Evolutionary conservation across 2,888 invertebrate species (phyloP).

Genomic region (Trissonchulus sp.): DNA sequence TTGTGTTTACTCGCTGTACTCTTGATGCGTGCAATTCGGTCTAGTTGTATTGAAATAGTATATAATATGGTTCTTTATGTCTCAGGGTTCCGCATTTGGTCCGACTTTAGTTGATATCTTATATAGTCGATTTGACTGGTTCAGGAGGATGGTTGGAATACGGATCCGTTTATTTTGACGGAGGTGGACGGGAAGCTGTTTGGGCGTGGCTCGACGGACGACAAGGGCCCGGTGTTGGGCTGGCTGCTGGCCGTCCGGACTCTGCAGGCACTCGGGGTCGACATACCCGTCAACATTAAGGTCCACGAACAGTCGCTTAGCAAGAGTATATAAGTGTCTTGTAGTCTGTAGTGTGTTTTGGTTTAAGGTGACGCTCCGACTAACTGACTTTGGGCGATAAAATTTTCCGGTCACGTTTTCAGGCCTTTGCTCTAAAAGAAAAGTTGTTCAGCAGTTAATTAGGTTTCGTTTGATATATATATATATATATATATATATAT

Average conservation of each 20-base stretch:
- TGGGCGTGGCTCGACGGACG: slow-evolving; percentile 86
- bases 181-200: slow-evolving; percentile 80
- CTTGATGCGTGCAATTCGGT: no score
- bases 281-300: slow-evolving; percentile 63
- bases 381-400: background rate
- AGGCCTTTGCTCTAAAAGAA: no score
- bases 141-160: slow-evolving; percentile 83
- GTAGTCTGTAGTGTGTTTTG: background rate
- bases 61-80: no score
- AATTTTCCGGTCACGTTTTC: no score
- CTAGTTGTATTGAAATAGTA: no score
- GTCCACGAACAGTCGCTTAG: slow-evolving; percentile 34
- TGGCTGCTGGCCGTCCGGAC: slow-evolving; percentile 92
- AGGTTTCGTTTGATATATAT: no score
- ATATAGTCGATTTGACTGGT: background rate
- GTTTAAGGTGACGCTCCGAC: no score
- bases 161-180: slow-evolving; percentile 83
- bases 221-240: slow-evolving; percentile 79
- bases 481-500: no score
- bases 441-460: no score
- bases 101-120: no score
- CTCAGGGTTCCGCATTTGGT: no score
- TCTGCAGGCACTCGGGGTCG: slow-evolving; percentile 66
- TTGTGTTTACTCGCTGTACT: no score
- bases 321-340: slow-evolving; percentile 6